phyloP scores from a whole-genome alignment of 2,113 vertebrate genomes.

The Ochotona princeps region DNA sequence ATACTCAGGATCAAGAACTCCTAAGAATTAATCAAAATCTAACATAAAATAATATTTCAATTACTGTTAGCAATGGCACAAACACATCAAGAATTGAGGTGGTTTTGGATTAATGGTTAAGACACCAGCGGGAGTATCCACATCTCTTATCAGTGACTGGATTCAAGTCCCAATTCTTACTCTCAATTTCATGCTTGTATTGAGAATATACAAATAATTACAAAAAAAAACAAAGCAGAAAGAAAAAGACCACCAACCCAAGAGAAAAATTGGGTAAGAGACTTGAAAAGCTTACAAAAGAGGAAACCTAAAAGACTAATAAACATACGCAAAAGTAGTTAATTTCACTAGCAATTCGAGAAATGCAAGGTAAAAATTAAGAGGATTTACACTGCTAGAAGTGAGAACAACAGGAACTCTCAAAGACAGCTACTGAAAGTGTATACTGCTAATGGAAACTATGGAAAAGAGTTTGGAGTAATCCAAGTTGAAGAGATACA shows the following conservation, averaged over 20 bases:
- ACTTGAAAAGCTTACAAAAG: slow-evolving; percentile 30
- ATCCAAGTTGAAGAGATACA: not conserved
- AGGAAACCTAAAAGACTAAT: slow-evolving; percentile 41
- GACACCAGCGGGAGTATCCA: too few relatives aligned
- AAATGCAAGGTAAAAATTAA: slow-evolving; percentile 47
- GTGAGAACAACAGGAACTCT: not conserved
- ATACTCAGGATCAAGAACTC: slow-evolving; percentile 2
- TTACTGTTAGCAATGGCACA: not conserved
- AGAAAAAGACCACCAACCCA: slow-evolving; percentile 3
- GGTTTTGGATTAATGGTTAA: too few relatives aligned
- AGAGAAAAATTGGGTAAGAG: slow-evolving; percentile 55
- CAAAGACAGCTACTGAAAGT: not conserved
- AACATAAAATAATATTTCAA: slow-evolving; percentile 43
- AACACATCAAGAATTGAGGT: not conserved
- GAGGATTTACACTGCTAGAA: not conserved
- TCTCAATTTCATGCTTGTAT: not conserved
- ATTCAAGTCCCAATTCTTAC: too few relatives aligned
- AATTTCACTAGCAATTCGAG: not conserved
- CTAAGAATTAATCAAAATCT: not conserved
- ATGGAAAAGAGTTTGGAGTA: slow-evolving; percentile 16
- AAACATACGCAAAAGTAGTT: not conserved
- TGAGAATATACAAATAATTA: slow-evolving; percentile 28
- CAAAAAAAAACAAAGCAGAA: slow-evolving; percentile 34
- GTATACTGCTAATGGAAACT: not conserved
- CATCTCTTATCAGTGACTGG: too few relatives aligned